Evolutionary conservation across 2,797 vertebrate species (phyloP), one percentile per base, ranked within the genome.

Genomic region (Oryzias dopingdopingensis): DNA sequence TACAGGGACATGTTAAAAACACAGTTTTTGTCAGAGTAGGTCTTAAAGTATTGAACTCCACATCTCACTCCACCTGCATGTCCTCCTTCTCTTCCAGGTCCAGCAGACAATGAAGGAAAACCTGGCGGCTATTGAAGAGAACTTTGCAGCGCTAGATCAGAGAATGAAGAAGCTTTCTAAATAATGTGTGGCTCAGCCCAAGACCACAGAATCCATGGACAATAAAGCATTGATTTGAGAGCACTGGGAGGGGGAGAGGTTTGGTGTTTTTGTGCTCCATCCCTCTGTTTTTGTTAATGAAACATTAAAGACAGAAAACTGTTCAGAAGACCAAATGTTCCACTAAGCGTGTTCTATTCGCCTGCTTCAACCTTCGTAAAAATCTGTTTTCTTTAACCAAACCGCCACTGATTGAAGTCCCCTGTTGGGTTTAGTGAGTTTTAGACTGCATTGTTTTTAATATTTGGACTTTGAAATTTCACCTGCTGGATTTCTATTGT

Each of bases 101-200:
- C 95, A 96, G 82, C 92, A 92, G 64, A 96, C 95, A 2, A 96
- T 97, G 94, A 93, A 93, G 82, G 95, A 96, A 70, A 98, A 98
- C 76, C 85, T 96, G 64, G 85, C 82, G 57, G 85, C 93, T 0
- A 88, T 96, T 26, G 94, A 96, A 69, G 94, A 94, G 42, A 98
- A 96, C 85, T 94, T 96, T 75, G 67, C 86, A 24, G 86, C 84
- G 20, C 90, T 96, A 49, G 93, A 96, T 42, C 82, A 93, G 69
- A 90, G 96, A 81, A 94, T 97, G 90, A 94, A 96, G 88, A 92
- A 92, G 62, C 76, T 98, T 52, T 88, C 90, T 54, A 93, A 96
- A 88, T 97, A 92, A 75, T 70, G 0, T 0, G 8, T n/a, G 49
- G 65, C 76, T 7, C 44, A 8, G 63, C 70, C 62, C 52, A 37